These are phyloP conservation scores for Fabriciana adippe DNA, from an alignment of 2,888 invertebrate species.

Conservation along the genomic window DNA sequence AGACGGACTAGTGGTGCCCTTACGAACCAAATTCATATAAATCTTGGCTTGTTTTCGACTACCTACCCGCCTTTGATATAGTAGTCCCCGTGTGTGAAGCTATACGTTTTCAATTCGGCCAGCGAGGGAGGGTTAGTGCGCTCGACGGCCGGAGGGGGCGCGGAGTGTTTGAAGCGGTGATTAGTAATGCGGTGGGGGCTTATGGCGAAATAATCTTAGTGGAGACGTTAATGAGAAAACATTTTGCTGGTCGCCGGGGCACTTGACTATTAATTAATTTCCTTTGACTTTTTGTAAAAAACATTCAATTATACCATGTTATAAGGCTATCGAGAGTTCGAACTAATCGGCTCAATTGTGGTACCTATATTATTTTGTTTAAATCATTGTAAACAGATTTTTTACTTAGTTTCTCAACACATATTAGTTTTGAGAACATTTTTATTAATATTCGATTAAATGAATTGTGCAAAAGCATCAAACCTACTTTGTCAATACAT, in stretches of 20 bases:
- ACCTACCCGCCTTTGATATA: slow-evolving; percentile 49
- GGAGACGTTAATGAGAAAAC: slow-evolving; percentile 70
- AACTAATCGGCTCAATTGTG: slow-evolving; percentile 19
- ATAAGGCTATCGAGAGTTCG: slow-evolving; percentile 29
- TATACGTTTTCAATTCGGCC: slow-evolving; percentile 67
- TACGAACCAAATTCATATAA: slow-evolving; percentile 54
- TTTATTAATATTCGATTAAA: too few relatives aligned
- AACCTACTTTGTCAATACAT: too few relatives aligned
- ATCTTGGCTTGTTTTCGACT: slow-evolving; percentile 53
- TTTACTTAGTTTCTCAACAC: too few relatives aligned
- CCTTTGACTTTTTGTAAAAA: slow-evolving; percentile 42
- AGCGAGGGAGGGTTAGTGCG: slow-evolving; percentile 53
- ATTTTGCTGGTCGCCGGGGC: slow-evolving; percentile 52
- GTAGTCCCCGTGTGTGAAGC: slow-evolving; percentile 46
- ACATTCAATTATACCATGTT: slow-evolving; percentile 33
- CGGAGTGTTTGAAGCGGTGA: slow-evolving; percentile 66
- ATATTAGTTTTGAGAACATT: too few relatives aligned
- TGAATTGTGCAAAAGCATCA: too few relatives aligned
- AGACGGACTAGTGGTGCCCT: slow-evolving; percentile 37
- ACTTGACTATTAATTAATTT: slow-evolving; percentile 61
- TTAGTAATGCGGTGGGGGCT: slow-evolving; percentile 67
- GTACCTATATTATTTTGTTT: not conserved
- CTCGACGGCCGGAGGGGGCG: slow-evolving; percentile 52
- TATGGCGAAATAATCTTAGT: slow-evolving; percentile 71
- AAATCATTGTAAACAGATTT: not conserved